Evolutionary conservation across 2,888 invertebrate species (phyloP).

Genomic region (Allygus modestus): DNA sequence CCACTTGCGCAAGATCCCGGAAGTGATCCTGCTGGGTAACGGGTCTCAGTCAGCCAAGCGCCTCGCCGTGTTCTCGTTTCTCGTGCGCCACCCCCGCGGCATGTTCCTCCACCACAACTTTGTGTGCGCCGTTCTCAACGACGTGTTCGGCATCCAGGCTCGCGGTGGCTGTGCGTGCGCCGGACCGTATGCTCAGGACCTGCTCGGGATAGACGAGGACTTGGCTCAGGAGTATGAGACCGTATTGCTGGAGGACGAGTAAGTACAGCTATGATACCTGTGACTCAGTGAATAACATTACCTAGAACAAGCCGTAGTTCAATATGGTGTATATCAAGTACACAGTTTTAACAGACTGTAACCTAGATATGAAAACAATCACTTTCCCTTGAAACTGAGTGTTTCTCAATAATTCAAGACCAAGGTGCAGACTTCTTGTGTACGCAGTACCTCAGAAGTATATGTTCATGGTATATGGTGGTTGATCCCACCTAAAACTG

Average conservation of each 20-base stretch:
- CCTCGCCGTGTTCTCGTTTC: slow-evolving; percentile 90
- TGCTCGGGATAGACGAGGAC: slow-evolving; percentile 89
- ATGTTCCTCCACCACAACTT: slow-evolving; percentile 93
- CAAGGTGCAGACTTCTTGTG: too few species aligned
- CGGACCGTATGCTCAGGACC: slow-evolving; percentile 89
- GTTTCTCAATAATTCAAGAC: too few species aligned
- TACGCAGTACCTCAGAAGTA: too few species aligned
- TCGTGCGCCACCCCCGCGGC: slow-evolving; percentile 89
- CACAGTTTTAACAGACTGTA: too few species aligned
- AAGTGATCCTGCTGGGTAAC: slow-evolving; percentile 87
- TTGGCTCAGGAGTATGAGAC: slow-evolving; percentile 87
- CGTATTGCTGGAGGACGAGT: slow-evolving; percentile 81
- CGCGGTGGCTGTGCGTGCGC: slow-evolving; percentile 89
- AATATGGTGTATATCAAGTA: too few species aligned
- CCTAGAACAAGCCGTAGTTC: too few species aligned
- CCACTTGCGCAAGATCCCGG: slow-evolving; percentile 88
- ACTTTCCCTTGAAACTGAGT: too few species aligned
- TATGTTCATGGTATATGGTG: too few species aligned
- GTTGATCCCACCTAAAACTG: too few species aligned
- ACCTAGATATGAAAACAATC: too few species aligned
- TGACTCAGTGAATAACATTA: too few species aligned
- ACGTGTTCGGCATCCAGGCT: slow-evolving; percentile 94
- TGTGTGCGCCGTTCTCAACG: slow-evolving; percentile 90
- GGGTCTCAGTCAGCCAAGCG: slow-evolving; percentile 81
- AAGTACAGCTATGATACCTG: too few species aligned